Evolutionary conservation across 2,113 vertebrate species (phyloP), one percentile per base, ranked within the genome.

Genomic region (Archocentrus centrarchus): DNA sequence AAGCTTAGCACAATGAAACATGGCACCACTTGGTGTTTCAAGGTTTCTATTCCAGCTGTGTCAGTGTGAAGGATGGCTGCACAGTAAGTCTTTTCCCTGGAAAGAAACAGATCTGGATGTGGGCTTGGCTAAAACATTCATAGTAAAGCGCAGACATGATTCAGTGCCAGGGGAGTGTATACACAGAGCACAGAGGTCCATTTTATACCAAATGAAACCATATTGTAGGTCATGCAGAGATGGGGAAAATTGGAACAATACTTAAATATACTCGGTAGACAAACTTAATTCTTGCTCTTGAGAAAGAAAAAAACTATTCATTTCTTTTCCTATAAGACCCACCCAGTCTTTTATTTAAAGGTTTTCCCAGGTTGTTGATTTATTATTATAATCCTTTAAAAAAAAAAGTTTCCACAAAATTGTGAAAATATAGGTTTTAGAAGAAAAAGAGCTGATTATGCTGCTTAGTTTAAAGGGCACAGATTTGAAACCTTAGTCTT

Each of bases 1-100:
- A 50, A 14, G 64, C 10, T 58, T 32, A 44, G 35, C 41, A 55
- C 15, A n/a, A 20, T 70, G 58, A 88, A 83, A 79, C 73, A 64
- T 57, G 11, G 24, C 20, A 17, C 50, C 9, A 11, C 68, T 81
- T 86, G 63, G 44, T 6, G 63, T 73, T 61, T 68, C 59, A 59
- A 58, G 58, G 39, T 84, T 88, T 82, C 41, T 76, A 27, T 80
- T 90, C 55, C 80, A 86, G 50, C 24, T 11, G 22, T 84, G 83
- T 88, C 77, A 78, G 55, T 20, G 15, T 91, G 60, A 92, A 88
- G 85, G 55, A 92, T 86, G 66, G 35, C 59, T 63, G 63, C 41
- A 35, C 44, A 22, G 63, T 58, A 62, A 57, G 41, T 81, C 32
- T 27, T 66, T 20, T 22, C 39, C 53, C 64, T 76, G 47, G 53